Base-by-base conservation (phyloP, 2,797 vertebrate genomes). In the Corythornis leucogaster region DNA sequence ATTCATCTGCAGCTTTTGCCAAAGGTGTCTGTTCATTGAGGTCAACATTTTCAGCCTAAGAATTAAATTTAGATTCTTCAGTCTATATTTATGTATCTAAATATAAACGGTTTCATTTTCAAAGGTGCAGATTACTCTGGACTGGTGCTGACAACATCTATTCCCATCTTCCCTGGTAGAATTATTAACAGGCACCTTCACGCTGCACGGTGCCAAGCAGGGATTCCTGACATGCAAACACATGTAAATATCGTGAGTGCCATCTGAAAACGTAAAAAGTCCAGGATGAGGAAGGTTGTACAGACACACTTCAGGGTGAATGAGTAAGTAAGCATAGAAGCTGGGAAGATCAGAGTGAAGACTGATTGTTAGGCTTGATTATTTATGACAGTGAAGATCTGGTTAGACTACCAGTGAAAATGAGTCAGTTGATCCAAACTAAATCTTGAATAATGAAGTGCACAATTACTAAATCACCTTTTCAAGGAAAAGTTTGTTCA, bases 61-160 rank as follows among this genome's bases (percentile, higher is more conserved):
- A 87, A 85, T 87, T 94, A 94, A 84, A 92, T 92, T 92, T 93
- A 95, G 92, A 82, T 80, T 93, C 84, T 92, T 76, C 71, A 57
- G 76, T 85, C 90, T 89, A 85, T 93, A 90, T 95, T 94, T 96
- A 87, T 8, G 3, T n/a, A 45, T 79, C 94, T 95, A 96, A 92
- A 96, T 90, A 96, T 92, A 96, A 94, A 83, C 0, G 43, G 81
- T 89, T 95, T 95, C 84, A 89, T 96, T 96, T 96, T 95, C 90
- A 96, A 95, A 96, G 84, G 76, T 83, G 62, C 73, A 80, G 88
- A 92, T 94, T 90, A 85, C 69, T 87, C 51, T 6, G 5, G 81
- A 42, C 88, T 90, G 81, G 79, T 0, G 24, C 69, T 96, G 95
- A 94, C 95, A 94, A 69, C 69, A 78, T 86, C 87, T 92, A 94